Conservation (phyloP, 1,140 invertebrate genomes). For the Pinna nobilis region DNA sequence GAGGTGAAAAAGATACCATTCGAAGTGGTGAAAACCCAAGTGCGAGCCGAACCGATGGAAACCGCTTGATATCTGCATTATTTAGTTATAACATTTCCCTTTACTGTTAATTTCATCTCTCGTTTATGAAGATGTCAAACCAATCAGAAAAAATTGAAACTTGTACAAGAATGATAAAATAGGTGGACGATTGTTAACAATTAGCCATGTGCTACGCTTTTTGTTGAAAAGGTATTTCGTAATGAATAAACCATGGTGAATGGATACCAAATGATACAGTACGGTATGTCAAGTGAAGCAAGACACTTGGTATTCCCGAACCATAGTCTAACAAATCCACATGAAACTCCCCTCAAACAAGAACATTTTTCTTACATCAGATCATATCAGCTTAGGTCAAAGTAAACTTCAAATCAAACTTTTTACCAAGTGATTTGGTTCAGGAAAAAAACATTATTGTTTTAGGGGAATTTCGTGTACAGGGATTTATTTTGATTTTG, state of each 20-base stretch:
- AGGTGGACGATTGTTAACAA: not conserved
- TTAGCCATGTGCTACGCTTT: not conserved
- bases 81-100: not conserved
- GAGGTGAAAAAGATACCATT: slow-evolving; percentile 81
- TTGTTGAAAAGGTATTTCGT: not conserved
- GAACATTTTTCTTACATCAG: no score
- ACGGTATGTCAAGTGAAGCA: no score
- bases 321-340: no score
- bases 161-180: not conserved
- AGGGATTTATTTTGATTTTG: no score
- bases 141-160: not conserved
- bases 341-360: no score
- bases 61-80: slow-evolving; percentile 39
- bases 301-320: no score
- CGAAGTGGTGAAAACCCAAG: slow-evolving; percentile 74
- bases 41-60: slow-evolving; percentile 59
- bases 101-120: not conserved
- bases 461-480: no score
- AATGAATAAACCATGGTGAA: slow-evolving; percentile 1
- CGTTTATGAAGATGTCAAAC: not conserved
- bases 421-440: no score
- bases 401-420: no score
- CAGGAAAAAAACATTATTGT: no score
- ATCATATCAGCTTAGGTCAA: no score
- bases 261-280: no score